Evolutionary conservation across 2,113 vertebrate species (phyloP).

Genomic region (Ameiurus melas): DNA sequence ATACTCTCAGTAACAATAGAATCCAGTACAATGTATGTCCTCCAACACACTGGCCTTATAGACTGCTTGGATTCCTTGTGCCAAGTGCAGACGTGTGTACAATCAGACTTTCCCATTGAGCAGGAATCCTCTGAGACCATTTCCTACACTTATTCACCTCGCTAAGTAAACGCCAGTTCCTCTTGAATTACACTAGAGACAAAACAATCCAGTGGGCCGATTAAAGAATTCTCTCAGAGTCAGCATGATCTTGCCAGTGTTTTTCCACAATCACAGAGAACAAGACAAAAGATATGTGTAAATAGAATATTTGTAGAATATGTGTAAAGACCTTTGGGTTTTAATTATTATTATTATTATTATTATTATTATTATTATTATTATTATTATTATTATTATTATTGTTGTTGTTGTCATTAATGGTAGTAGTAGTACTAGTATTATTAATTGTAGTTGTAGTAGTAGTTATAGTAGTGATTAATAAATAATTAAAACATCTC

Average conservation of each 20-base stretch:
- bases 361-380: slow-evolving; percentile 60
- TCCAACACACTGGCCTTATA: neutral
- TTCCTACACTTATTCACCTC: slow-evolving; percentile 53
- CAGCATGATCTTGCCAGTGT: slow-evolving; percentile 68
- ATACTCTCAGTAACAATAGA: neutral
- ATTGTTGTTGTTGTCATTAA: no score
- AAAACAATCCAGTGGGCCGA: slow-evolving; percentile 69
- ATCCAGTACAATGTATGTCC: neutral
- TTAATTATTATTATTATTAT: neutral
- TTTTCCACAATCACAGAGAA: slow-evolving; percentile 67
- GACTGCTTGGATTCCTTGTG: neutral
- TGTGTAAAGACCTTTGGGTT: slow-evolving; percentile 17
- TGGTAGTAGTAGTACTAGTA: no score
- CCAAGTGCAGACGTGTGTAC: neutral
- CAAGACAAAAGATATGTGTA: slow-evolving; percentile 75
- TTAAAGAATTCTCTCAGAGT: slow-evolving; percentile 68
- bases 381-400: neutral
- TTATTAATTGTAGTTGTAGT: no score
- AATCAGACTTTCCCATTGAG: slow-evolving; percentile 7
- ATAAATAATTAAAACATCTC: no score
- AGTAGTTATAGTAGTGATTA: no score
- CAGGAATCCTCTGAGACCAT: slow-evolving; percentile 55
- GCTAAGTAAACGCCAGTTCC: slow-evolving; percentile 61
- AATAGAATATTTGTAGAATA: slow-evolving; percentile 50
- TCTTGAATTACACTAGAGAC: slow-evolving; percentile 71